Percentiles rank a stretch among this genome's conserved stretches.
Conservation (phyloP, 1,140 invertebrate genomes). For the Alviniconcha marisindica region DNA sequence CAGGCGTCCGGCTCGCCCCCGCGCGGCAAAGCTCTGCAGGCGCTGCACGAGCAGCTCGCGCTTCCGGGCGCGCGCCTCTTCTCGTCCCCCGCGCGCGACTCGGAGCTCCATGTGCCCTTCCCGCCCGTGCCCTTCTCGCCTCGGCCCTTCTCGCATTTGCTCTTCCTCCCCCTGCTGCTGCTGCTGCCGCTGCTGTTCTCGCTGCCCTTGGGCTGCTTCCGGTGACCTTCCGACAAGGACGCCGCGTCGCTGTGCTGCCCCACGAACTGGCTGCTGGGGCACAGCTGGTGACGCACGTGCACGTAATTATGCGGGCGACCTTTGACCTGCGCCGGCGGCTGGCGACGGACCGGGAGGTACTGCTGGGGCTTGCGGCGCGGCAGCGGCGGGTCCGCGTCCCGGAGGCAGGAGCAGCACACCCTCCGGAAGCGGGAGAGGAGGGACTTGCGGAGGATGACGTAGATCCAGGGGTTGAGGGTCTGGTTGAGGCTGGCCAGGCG, state of each 20-base stretch:
- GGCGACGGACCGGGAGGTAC: not conserved
- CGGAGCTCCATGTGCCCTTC: not conserved
- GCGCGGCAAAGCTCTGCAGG: too few species aligned
- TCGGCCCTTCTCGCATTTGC: not conserved
- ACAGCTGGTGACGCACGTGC: slow-evolving; percentile 49
- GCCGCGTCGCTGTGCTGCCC: slow-evolving; percentile 36
- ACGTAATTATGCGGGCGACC: slow-evolving; percentile 40
- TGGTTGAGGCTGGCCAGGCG: slow-evolving; percentile 76
- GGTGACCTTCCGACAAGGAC: slow-evolving; percentile 18
- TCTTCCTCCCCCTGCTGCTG: not conserved
- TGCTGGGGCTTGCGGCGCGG: not conserved
- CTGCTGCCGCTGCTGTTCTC: not conserved
- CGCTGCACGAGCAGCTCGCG: too few species aligned
- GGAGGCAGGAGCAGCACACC: slow-evolving; percentile 34
- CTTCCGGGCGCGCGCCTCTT: not conserved
- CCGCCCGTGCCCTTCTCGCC: not conserved
- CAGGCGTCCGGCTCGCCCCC: too few species aligned
- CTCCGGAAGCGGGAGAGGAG: slow-evolving; percentile 40
- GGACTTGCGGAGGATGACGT: slow-evolving; percentile 74
- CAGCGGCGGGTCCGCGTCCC: not conserved
- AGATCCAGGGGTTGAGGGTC: slow-evolving; percentile 76
- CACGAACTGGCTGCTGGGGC: slow-evolving; percentile 47
- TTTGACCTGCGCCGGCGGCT: not conserved
- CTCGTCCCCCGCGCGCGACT: not conserved
- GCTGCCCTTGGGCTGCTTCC: not conserved